Conservation (phyloP, 2,888 invertebrate species). For the Drosophila setosimentum region DNA sequence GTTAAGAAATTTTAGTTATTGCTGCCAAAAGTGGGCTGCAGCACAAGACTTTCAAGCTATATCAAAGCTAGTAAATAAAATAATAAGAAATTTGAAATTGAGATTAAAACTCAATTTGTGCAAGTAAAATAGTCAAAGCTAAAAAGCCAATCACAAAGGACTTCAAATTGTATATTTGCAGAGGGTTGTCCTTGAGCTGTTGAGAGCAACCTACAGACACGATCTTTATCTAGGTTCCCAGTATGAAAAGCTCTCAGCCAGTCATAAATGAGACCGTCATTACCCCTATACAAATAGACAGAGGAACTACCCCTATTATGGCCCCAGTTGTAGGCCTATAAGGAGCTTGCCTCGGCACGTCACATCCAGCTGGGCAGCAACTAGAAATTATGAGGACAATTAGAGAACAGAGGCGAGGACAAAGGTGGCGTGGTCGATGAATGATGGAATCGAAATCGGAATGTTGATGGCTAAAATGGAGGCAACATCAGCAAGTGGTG, state of each 20-base stretch:
- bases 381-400: conserved; percentile 69
- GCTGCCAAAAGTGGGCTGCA: neutral
- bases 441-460: conserved; percentile 22
- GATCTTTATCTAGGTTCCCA: neutral
- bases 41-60: neutral
- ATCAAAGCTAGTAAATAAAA: too few species aligned
- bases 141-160: conserved; percentile 28
- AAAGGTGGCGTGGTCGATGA: neutral
- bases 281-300: neutral
- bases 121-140: conserved; percentile 1
- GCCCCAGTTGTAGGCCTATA: neutral
- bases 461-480: conserved; percentile 32
- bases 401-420: conserved; percentile 49
- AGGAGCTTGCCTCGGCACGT: neutral
- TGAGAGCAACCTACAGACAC: neutral
- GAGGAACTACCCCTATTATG: conserved; percentile 7
- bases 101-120: too few species aligned
- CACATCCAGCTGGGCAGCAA: conserved; percentile 26
- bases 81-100: too few species aligned
- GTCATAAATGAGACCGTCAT: conserved; percentile 21
- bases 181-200: neutral
- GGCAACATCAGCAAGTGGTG: conserved; percentile 57
- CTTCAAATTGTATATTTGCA: neutral
- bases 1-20: neutral
- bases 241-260: conserved; percentile 24